A percentile compares a stretch with the other conserved stretches of the same genome.
phyloP scores from a whole-genome alignment of 92 coral and sea anemone genomes.

The Galaxea fascicularis region DNA sequence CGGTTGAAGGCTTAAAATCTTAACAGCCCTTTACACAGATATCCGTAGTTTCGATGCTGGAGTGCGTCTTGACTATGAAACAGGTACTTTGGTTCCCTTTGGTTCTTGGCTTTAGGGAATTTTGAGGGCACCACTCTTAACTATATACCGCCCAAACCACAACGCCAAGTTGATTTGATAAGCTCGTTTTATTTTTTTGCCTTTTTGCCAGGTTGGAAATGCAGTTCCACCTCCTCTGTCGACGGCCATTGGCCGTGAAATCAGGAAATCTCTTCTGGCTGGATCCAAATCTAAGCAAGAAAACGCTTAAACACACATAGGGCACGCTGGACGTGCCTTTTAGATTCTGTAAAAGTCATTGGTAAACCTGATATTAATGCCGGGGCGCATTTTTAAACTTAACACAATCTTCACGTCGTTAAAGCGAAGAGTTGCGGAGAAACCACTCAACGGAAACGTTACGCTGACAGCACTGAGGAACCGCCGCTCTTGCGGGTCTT shows the following conservation, averaged over 20 bases:
- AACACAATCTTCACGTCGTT: too few relatives aligned
- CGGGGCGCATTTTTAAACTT: not conserved
- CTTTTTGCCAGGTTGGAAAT: conserved; percentile 79
- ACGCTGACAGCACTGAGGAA: too few relatives aligned
- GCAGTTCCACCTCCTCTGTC: conserved; percentile 98
- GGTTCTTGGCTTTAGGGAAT: too few relatives aligned
- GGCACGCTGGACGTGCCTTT: not conserved
- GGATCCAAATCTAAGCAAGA: conserved; percentile 11
- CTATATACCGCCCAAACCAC: not conserved
- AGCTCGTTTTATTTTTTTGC: not conserved
- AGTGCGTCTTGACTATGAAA: too few relatives aligned
- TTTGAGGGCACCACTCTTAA: too few relatives aligned
- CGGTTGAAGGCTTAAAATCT: too few relatives aligned
- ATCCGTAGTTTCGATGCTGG: too few relatives aligned
- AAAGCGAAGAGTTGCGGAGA: too few relatives aligned
- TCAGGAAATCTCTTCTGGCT: conserved; percentile 73
- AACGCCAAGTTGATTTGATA: not conserved
- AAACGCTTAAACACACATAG: conserved; percentile 14
- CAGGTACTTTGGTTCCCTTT: too few relatives aligned
- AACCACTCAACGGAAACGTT: too few relatives aligned
- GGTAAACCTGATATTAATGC: not conserved
- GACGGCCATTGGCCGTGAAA: conserved; percentile 91
- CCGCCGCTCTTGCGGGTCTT: not conserved
- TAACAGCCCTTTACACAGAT: too few relatives aligned
- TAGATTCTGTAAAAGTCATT: not conserved